Evolutionary conservation across 2,113 vertebrate genomes (phyloP).

Genomic region (Microtus montanus): DNA sequence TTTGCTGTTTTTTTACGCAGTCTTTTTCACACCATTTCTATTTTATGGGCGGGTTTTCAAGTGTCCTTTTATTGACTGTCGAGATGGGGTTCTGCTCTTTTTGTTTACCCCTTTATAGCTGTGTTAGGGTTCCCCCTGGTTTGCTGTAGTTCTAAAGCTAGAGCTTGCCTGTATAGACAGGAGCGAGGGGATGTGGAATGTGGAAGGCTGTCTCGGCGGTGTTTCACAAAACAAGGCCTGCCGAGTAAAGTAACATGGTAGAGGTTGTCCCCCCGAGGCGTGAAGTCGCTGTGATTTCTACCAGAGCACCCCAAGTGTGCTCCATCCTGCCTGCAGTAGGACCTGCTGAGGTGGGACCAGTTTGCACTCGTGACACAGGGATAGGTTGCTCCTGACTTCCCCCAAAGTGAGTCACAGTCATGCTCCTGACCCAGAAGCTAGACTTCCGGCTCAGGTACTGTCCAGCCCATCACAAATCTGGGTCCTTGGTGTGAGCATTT

Average conservation of each 20-base stretch:
- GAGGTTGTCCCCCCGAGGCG: neutral
- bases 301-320: neutral
- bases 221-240: neutral
- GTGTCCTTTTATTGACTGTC: neutral
- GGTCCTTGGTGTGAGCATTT: neutral
- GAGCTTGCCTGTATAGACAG: neutral
- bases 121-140: neutral
- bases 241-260: neutral
- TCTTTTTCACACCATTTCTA: neutral
- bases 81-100: neutral
- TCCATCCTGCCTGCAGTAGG: neutral
- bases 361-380: neutral
- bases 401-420: neutral
- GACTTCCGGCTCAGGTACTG: neutral
- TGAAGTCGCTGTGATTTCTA: neutral
- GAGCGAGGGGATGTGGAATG: neutral
- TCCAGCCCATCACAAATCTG: accelerated
- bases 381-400: no score
- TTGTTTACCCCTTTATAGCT: no score
- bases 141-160: neutral
- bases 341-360: neutral
- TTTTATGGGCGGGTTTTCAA: neutral
- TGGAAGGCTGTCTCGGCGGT: neutral
- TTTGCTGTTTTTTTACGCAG: neutral
- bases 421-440: neutral